phyloP scores from a whole-genome alignment of 2,888 invertebrate species.

The Lycophotia porphyrea region DNA sequence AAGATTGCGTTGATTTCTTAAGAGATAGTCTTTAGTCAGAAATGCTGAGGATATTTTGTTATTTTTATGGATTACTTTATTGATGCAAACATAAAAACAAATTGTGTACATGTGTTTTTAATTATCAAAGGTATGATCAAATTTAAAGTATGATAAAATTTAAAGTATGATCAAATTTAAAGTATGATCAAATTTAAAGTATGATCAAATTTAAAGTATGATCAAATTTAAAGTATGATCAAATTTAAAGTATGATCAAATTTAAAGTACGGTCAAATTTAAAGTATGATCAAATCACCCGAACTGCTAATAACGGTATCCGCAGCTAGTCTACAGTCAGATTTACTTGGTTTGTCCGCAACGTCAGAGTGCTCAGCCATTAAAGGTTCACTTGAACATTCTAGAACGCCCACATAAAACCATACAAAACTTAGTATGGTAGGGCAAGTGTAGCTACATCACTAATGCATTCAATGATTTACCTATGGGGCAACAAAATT shows the following conservation, averaged over 20 bases:
- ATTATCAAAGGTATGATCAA: too few relatives aligned
- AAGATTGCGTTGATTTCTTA: background rate
- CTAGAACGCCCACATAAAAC: background rate
- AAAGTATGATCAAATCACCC: background rate
- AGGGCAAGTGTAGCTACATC: constrained; percentile 42
- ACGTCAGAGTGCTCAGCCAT: background rate
- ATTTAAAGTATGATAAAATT: too few relatives aligned
- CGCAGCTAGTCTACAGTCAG: background rate
- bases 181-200: too few relatives aligned
- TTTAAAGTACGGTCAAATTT: too few relatives aligned
- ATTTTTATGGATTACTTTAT: background rate
- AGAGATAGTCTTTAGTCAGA: background rate
- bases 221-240: too few relatives aligned
- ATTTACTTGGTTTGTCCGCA: background rate
- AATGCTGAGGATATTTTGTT: background rate
- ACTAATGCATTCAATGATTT: constrained; percentile 82
- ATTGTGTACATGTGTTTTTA: too few relatives aligned
- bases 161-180: too few relatives aligned
- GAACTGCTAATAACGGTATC: background rate
- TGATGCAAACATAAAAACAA: background rate
- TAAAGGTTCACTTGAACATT: background rate
- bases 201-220: too few relatives aligned
- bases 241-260: too few relatives aligned
- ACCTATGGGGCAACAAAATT: constrained; percentile 73
- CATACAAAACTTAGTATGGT: background rate